Conservation (phyloP, 2,888 invertebrate species). For the Torymus auratus region DNA sequence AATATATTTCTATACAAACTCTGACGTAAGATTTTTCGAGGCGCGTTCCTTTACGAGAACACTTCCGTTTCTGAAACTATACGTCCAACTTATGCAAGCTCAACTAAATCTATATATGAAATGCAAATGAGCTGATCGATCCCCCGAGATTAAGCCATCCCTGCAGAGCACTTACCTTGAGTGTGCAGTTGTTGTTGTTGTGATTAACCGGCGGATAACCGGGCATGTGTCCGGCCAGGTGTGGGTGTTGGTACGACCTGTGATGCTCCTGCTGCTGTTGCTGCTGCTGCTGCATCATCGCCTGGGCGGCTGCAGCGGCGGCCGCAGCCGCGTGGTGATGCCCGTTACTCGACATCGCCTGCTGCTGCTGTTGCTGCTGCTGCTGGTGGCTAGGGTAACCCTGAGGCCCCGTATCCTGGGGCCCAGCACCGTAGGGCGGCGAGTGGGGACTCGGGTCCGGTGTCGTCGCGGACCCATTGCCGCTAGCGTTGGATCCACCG, state of each 20-base stretch:
- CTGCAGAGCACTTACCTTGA: conserved; percentile 69
- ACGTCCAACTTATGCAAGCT: not conserved
- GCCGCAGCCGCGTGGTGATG: conserved; percentile 72
- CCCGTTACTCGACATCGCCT: conserved; percentile 73
- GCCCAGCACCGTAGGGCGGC: conserved; percentile 69
- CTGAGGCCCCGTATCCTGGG: conserved; percentile 60
- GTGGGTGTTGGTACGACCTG: conserved; percentile 78
- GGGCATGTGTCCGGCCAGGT: conserved; percentile 78
- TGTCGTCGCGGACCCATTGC: conserved; percentile 71
- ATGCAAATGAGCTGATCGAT: no score
- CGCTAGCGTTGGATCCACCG: conserved; percentile 62
- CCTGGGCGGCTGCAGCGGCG: conserved; percentile 70
- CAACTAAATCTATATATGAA: not conserved
- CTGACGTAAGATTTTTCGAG: no score
- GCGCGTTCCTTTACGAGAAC: no score
- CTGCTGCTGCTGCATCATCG: conserved; percentile 67
- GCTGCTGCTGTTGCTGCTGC: conserved; percentile 66
- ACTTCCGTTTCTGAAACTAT: not conserved
- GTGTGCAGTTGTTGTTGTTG: conserved; percentile 79
- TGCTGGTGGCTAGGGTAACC: conserved; percentile 51
- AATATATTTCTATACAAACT: no score
- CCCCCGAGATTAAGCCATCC: no score
- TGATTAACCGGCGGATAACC: conserved; percentile 74
- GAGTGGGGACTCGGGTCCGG: conserved; percentile 76
- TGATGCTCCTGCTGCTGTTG: conserved; percentile 74